A percentile compares a stretch with the other conserved stretches of the same genome.
Conservation (phyloP, 2,888 invertebrate species). For the Drosophila paranaensis region DNA sequence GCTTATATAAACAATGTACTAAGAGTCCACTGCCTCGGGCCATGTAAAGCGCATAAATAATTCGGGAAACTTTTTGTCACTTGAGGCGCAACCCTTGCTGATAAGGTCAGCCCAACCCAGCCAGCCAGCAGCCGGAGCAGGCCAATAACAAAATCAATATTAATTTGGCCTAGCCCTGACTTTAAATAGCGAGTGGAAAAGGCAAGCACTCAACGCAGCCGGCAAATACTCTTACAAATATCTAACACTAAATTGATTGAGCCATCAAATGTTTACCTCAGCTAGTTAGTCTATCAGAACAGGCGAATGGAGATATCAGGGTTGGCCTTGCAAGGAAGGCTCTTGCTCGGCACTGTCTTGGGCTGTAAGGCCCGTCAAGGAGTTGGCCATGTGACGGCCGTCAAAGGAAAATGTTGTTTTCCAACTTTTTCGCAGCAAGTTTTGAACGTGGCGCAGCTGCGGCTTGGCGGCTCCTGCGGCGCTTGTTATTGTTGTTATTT, state of each 20-base stretch:
- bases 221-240: constrained; percentile 30
- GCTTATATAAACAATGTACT: constrained; percentile 51
- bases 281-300: background rate
- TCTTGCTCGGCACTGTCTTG: background rate
- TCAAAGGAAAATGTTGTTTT: constrained; percentile 73
- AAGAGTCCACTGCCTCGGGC: constrained; percentile 37
- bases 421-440: constrained; percentile 57
- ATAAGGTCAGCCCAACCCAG: constrained; percentile 17
- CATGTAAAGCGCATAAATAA: constrained; percentile 65
- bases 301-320: background rate
- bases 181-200: constrained; percentile 31
- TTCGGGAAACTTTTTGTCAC: constrained; percentile 72
- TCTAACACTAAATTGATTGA: background rate
- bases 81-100: constrained; percentile 69
- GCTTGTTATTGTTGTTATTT: constrained; percentile 75
- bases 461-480: constrained; percentile 55
- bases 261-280: background rate
- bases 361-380: background rate
- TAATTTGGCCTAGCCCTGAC: constrained; percentile 56
- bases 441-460: constrained; percentile 50
- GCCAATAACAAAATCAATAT: constrained; percentile 73
- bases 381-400: constrained; percentile 46
- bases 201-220: constrained; percentile 7
- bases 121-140: constrained; percentile 21
- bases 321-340: background rate